Base-by-base conservation (phyloP, 2,113 vertebrate genomes). In the Parus major region DNA sequence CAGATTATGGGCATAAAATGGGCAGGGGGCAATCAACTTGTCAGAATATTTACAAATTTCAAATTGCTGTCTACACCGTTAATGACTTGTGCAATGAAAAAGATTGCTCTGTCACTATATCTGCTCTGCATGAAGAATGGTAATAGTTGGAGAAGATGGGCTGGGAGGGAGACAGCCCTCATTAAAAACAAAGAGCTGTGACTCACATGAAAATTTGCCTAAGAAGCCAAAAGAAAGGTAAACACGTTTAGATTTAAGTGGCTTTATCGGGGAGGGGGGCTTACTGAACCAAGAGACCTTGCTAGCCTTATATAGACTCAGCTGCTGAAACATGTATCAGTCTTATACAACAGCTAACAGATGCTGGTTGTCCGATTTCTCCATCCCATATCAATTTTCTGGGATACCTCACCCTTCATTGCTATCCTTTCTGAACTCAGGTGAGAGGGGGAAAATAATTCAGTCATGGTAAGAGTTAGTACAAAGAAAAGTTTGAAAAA, bases 31-130 rank as follows among this genome's bases (percentile, higher is more conserved):
- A 95, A 96, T 85, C 88, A 94, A 88, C 68, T 92, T 90, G 86
- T 94, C 93, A 96, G 86, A 90, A 90, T 95, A 95, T 95, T 95
- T 95, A 86, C 53, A 79, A 71, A 95, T 92, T 90, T 89, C 49
- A 80, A 77, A 92, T 90, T 93, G 79, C 63, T 91, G 44, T 82
- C 56, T 83, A 50, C 65, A 91, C 15, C 5, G 35, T 91, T 96
- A 90, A 92, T 84, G 84, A 91, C 39, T 79, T 79, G 46, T 68
- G 60, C 61, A 76, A 56, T 28, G 47, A 65, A 86, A 85, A 75
- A 71, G 25, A 93, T 39, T 85, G 52, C 63, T 76, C 22, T 89
- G 81, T 90, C 90, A 91, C 88, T 56, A 3, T 68, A 88, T 83
- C n/a, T 6, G 20, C 39, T 9, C 81, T 53, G 18, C 75, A 65